phyloP scores from a whole-genome alignment of 2,797 vertebrate species.

The Dallia pectoralis region DNA sequence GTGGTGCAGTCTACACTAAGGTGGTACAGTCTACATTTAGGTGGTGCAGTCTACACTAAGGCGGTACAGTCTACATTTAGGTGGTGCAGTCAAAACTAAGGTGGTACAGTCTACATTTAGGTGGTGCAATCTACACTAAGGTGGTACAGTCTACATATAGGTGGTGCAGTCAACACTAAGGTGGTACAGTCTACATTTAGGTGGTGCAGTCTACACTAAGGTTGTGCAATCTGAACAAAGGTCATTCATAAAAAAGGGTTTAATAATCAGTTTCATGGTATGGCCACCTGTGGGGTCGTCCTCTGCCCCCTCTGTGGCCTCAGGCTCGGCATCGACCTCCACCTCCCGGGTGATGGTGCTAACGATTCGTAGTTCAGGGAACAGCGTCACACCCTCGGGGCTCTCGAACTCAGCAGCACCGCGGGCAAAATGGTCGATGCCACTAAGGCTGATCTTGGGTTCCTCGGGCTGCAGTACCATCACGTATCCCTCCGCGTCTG shows the following conservation, averaged over 20 bases:
- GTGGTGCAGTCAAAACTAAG: no score
- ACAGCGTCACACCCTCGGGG: constrained; percentile 86
- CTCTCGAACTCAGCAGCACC: constrained; percentile 93
- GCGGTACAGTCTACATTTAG: no score
- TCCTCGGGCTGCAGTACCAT: constrained; percentile 97
- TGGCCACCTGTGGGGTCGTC: constrained; percentile 91
- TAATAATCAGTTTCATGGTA: neutral
- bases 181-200: no score
- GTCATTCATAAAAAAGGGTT: neutral
- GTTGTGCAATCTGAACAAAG: neutral
- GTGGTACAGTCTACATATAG: no score
- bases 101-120: no score
- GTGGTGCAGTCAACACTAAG: no score
- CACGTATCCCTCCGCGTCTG: constrained; percentile 86
- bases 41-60: no score
- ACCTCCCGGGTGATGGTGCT: constrained; percentile 96
- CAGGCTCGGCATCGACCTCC: constrained; percentile 80
- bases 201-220: neutral
- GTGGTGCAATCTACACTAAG: no score
- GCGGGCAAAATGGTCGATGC: constrained; percentile 94
- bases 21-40: no score
- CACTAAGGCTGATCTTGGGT: constrained; percentile 95
- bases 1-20: no score
- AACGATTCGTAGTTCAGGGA: constrained; percentile 94
- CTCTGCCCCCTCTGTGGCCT: constrained; percentile 70